Percentiles rank a stretch among this genome's conserved stretches.
phyloP scores from a whole-genome alignment of 2,113 vertebrate genomes.

The Zonotrichia leucophrys region DNA sequence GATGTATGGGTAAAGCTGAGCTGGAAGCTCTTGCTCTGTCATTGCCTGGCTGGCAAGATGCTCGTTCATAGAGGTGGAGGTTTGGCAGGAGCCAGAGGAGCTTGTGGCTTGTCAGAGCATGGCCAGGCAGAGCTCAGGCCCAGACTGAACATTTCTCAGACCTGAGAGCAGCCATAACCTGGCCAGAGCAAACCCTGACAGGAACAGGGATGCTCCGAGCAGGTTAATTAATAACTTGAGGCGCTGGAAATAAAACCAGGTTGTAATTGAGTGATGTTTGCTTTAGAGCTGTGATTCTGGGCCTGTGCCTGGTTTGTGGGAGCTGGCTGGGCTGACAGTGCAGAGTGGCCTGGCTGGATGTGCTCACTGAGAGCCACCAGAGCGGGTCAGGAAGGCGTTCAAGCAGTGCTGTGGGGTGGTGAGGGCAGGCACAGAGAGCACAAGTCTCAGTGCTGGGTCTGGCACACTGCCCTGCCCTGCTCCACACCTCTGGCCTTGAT shows the following conservation, averaged over 20 bases:
- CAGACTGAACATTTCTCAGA: not conserved
- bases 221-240: slow-evolving; percentile 20
- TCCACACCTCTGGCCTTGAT: slow-evolving; percentile 1
- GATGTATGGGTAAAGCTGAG: not conserved
- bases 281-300: slow-evolving; percentile 9
- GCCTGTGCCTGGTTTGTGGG: not conserved
- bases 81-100: not conserved
- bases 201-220: not conserved
- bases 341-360: not conserved
- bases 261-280: not conserved
- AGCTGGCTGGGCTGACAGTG: not conserved
- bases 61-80: not conserved
- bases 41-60: not conserved
- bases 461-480: not conserved
- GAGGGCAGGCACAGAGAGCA: not conserved
- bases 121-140: not conserved
- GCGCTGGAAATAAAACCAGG: not conserved
- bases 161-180: not conserved
- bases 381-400: not conserved
- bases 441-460: not conserved
- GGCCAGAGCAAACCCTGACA: not conserved
- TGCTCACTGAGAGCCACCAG: fast-evolving
- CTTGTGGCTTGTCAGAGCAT: not conserved
- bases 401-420: not conserved
- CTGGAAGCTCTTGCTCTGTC: not conserved